Conservation (phyloP, 2,797 vertebrate species). For the Cirrhinus mrigala region DNA sequence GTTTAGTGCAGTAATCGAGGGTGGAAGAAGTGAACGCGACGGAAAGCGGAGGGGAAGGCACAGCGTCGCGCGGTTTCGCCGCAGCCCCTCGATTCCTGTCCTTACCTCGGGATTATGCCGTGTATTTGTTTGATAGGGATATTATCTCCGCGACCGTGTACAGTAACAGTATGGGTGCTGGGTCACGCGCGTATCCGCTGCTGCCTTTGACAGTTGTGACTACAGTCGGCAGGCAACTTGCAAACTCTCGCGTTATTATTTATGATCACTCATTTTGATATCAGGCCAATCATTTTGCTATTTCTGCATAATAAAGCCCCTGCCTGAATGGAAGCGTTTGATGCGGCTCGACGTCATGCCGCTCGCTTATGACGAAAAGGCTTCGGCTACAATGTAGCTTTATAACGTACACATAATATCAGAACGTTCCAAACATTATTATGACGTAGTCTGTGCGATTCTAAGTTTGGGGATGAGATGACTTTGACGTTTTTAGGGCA, state of each 20-base stretch:
- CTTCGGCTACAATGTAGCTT: conserved; percentile 52
- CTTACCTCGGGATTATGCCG: conserved; percentile 82
- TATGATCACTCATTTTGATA: conserved; percentile 61
- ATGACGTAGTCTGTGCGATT: conserved; percentile 43
- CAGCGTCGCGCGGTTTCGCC: conserved; percentile 62
- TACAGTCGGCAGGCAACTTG: conserved; percentile 81
- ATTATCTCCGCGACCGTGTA: conserved; percentile 80
- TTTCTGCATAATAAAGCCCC: conserved; percentile 70
- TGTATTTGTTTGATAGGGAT: conserved; percentile 74
- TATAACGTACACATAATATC: conserved; percentile 54
- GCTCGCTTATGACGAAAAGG: conserved; percentile 75
- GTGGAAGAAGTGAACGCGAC: conserved; percentile 68
- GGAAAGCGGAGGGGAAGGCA: conserved; percentile 67
- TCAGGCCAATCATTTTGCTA: conserved; percentile 67
- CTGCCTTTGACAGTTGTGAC: conserved; percentile 88
- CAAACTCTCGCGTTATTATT: conserved; percentile 85
- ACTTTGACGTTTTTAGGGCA: not conserved
- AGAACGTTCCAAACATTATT: conserved; percentile 55
- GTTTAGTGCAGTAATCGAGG: conserved; percentile 78
- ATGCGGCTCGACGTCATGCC: conserved; percentile 78
- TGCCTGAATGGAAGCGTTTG: conserved; percentile 66
- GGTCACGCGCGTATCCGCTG: conserved; percentile 80
- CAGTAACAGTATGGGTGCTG: conserved; percentile 80
- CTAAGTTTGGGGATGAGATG: not conserved
- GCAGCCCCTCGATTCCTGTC: conserved; percentile 64